Evolutionary conservation across 2,113 vertebrate species (phyloP).

Genomic region (Strigops habroptila): DNA sequence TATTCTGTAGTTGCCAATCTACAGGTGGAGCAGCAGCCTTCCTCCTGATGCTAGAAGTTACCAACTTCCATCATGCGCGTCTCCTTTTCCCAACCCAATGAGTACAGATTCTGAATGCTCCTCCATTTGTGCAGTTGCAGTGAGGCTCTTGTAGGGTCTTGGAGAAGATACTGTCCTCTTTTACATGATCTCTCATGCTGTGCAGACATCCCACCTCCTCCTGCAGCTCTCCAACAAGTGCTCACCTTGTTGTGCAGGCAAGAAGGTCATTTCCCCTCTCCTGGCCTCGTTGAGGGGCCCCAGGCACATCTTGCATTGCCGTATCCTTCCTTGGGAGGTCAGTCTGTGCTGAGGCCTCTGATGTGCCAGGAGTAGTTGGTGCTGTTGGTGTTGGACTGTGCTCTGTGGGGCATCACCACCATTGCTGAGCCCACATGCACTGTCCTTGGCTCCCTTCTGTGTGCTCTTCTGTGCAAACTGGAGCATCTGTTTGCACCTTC

Average conservation of each 20-base stretch:
- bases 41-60: neutral
- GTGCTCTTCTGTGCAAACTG: neutral
- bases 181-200: neutral
- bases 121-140: neutral
- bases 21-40: neutral
- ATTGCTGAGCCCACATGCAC: neutral
- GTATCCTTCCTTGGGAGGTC: neutral
- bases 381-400: neutral
- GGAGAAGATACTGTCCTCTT: neutral
- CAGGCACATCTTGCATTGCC: neutral
- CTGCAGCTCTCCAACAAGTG: neutral
- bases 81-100: neutral
- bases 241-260: neutral
- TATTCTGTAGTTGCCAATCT: neutral
- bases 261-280: neutral
- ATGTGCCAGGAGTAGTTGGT: neutral
- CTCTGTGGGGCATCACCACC: too few species aligned
- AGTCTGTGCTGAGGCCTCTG: neutral
- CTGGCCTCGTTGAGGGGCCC: rapidly evolving
- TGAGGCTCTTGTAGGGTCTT: neutral
- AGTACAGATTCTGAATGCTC: neutral
- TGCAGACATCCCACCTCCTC: neutral
- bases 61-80: rapidly evolving
- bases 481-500: neutral
- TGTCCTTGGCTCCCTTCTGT: neutral